Evolutionary conservation across 2,113 vertebrate species (phyloP).

Genomic region (Mus pahari): DNA sequence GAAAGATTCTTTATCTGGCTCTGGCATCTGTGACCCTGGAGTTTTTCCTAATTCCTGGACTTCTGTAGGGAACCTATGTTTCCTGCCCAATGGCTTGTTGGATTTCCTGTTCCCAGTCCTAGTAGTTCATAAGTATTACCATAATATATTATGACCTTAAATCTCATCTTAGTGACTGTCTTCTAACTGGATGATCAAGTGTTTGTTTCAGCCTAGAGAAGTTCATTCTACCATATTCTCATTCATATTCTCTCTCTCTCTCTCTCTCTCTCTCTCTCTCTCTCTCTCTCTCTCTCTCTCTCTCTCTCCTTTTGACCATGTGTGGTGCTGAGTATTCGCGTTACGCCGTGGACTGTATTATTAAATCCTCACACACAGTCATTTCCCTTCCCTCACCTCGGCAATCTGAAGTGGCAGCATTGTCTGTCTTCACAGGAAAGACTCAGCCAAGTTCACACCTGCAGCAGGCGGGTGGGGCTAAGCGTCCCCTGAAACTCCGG

Average conservation of each 20-base stretch:
- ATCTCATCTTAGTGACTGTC: background rate
- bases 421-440: background rate
- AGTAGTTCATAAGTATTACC: background rate
- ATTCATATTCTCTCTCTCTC: background rate
- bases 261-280: background rate
- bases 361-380: background rate
- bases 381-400: no score
- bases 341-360: fast-evolving
- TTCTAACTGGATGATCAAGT: background rate
- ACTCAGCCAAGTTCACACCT: background rate
- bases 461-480: fast-evolving
- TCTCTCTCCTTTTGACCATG: background rate
- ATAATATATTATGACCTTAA: background rate
- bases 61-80: background rate
- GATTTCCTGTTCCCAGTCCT: background rate
- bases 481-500: background rate
- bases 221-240: fast-evolving
- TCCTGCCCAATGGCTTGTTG: background rate
- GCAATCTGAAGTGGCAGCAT: no score
- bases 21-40: background rate
- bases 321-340: background rate
- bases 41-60: background rate
- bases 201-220: background rate
- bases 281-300: background rate
- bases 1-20: background rate